Evolutionary conservation across 1,140 invertebrate species (phyloP).

Genomic region (Phymastichus coffea): DNA sequence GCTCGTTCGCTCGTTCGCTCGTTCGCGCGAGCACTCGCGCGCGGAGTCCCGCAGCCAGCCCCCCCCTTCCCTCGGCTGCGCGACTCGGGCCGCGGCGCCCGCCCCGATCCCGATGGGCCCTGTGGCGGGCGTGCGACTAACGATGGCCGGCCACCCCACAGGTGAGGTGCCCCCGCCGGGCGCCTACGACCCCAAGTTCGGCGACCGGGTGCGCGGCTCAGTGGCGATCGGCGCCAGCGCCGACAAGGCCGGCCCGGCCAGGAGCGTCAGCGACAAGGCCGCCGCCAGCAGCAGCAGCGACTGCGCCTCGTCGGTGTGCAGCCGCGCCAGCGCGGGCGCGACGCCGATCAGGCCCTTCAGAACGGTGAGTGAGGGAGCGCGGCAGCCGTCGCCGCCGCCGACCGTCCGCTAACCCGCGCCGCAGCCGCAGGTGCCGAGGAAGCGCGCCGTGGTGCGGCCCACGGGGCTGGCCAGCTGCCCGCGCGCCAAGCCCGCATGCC

Average conservation of each 20-base stretch:
- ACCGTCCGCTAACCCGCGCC: no score
- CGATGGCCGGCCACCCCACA: no score
- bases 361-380: slow-evolving; percentile 39
- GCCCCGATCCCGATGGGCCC: no score
- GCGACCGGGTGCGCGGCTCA: slow-evolving; percentile 44
- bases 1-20: no score
- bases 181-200: slow-evolving; percentile 52
- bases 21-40: no score
- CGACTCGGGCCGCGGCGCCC: no score
- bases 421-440: slow-evolving; percentile 44
- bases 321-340: slow-evolving; percentile 30
- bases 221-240: slow-evolving; percentile 36
- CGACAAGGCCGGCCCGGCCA: background rate
- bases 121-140: no score
- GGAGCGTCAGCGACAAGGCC: slow-evolving; percentile 51
- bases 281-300: slow-evolving; percentile 42
- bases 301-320: slow-evolving; percentile 39
- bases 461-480: slow-evolving; percentile 18
- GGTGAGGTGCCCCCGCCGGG: slow-evolving; percentile 52
- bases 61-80: no score
- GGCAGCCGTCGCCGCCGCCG: no score
- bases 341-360: slow-evolving; percentile 25
- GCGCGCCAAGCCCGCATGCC: slow-evolving; percentile 35
- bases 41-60: no score
- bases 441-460: slow-evolving; percentile 30